Evolutionary conservation across 1,140 invertebrate genomes (phyloP).

Genomic region (Streblospio benedicti): DNA sequence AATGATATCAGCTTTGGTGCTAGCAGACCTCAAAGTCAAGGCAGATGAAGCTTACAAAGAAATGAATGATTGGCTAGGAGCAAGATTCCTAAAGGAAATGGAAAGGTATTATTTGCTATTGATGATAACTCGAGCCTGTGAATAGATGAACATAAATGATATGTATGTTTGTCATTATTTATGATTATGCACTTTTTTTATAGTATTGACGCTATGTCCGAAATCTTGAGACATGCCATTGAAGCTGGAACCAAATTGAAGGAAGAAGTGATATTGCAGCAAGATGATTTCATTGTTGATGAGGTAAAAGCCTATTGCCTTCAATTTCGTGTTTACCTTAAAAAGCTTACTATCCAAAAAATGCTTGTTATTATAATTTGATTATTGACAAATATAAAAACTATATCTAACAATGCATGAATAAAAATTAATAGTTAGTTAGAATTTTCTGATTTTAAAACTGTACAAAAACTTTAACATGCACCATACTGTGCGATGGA

Average conservation of each 20-base stretch:
- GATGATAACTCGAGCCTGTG: too few species aligned
- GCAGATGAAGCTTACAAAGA: conserved; percentile 40
- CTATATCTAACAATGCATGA: too few species aligned
- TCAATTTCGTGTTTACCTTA: too few species aligned
- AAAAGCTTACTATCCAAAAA: too few species aligned
- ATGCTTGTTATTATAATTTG: too few species aligned
- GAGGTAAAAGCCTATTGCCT: conserved; percentile 26
- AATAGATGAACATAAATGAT: neutral
- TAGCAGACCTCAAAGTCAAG: conserved; percentile 40
- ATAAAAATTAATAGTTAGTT: too few species aligned
- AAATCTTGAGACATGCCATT: conserved; percentile 37
- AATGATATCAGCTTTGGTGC: conserved; percentile 26
- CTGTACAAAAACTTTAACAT: too few species aligned
- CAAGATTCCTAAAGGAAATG: conserved; percentile 44
- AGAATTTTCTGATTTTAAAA: too few species aligned
- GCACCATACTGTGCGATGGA: too few species aligned
- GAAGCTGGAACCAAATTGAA: conserved; percentile 36
- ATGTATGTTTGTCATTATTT: neutral
- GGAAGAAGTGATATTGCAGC: conserved; percentile 35
- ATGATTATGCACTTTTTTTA: conserved; percentile 13
- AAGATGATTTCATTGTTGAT: conserved; percentile 42
- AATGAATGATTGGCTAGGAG: conserved; percentile 46
- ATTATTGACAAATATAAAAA: too few species aligned
- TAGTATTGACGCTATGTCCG: conserved; percentile 44
- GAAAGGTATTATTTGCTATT: conserved; percentile 38